Evolutionary conservation across 2,113 vertebrate species (phyloP).

Genomic region (Cynoglossus semilaevis): DNA sequence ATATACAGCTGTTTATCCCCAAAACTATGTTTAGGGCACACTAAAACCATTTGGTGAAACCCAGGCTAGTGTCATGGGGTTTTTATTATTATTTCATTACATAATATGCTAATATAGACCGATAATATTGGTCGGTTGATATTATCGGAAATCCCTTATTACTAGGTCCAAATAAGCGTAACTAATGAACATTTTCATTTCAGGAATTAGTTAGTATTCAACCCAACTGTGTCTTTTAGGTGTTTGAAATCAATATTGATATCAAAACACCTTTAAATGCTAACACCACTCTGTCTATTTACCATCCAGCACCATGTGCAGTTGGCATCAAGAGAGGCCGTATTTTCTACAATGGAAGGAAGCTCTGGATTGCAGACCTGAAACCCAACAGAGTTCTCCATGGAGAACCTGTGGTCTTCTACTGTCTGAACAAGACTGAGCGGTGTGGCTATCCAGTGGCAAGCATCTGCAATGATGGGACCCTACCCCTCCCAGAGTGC

Average conservation of each 20-base stretch:
- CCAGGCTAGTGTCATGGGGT: too few relatives aligned
- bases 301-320: conserved; percentile 80
- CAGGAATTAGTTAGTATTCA: too few relatives aligned
- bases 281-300: background rate
- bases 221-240: too few relatives aligned
- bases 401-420: conserved; percentile 79
- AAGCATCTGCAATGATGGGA: conserved; percentile 78
- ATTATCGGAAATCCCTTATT: too few relatives aligned
- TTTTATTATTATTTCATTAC: too few relatives aligned
- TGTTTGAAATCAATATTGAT: background rate
- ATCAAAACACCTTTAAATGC: background rate
- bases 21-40: too few relatives aligned
- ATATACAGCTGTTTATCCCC: too few relatives aligned
- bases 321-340: conserved; percentile 81
- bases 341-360: conserved; percentile 79
- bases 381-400: conserved; percentile 82
- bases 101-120: too few relatives aligned
- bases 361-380: conserved; percentile 77
- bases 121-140: too few relatives aligned
- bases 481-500: conserved; percentile 80
- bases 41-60: too few relatives aligned
- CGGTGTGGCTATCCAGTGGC: conserved; percentile 82
- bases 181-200: too few relatives aligned
- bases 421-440: conserved; percentile 82
- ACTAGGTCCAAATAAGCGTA: too few relatives aligned